Percentiles rank a stretch among this genome's conserved stretches.
These are phyloP conservation scores for Pedionomus torquatus DNA, from an alignment of 2,113 vertebrate species.

Conservation along the genomic window DNA sequence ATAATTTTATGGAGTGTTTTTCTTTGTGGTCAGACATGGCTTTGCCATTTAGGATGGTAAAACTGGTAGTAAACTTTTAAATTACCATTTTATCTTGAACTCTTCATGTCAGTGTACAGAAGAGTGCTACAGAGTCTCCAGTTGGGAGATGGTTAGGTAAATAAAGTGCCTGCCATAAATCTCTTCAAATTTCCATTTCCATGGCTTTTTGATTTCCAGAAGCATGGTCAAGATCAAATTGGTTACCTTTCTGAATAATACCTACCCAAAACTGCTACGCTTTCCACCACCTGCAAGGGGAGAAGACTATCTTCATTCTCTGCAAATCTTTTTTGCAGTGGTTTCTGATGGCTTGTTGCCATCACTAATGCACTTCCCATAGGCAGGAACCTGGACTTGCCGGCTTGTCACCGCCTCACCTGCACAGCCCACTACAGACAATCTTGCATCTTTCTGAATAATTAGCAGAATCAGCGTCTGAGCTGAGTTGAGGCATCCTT, in stretches of 20 bases:
- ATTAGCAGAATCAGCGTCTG: background rate
- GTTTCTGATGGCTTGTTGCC: background rate
- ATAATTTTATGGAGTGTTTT: background rate
- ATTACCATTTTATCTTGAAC: background rate
- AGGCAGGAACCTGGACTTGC: background rate
- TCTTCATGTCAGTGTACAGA: background rate
- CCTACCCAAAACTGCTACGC: background rate
- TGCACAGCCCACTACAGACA: background rate
- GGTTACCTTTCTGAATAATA: background rate
- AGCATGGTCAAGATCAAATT: background rate
- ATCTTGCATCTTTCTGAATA: background rate
- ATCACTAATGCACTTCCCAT: rapidly evolving
- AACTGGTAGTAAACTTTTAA: background rate
- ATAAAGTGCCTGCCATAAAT: background rate
- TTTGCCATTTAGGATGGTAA: background rate
- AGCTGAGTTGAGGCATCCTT: background rate
- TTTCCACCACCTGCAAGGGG: background rate
- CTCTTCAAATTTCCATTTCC: background rate
- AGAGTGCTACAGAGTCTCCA: background rate
- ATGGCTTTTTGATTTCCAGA: background rate
- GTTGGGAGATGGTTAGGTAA: background rate
- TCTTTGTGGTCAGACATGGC: background rate
- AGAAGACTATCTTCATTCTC: background rate
- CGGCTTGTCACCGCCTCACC: background rate
- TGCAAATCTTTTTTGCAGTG: background rate